These are phyloP conservation scores for Ginglymostoma cirratum DNA, from an alignment of 2,113 vertebrate genomes.

Conservation along the genomic window DNA sequence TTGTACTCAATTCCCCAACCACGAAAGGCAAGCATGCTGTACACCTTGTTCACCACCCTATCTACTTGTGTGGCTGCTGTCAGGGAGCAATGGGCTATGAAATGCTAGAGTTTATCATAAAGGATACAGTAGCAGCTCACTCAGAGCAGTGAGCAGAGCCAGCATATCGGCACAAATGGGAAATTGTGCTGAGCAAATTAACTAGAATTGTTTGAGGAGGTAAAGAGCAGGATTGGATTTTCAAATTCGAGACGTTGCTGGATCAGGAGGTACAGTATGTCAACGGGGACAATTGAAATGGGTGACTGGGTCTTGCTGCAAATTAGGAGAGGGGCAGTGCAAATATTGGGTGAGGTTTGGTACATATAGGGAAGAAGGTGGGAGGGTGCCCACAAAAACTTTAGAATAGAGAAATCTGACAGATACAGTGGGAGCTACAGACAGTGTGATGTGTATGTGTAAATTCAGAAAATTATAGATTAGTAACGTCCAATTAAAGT, in stretches of 20 bases:
- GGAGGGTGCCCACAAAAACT: background rate
- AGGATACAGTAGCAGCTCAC: too few relatives aligned
- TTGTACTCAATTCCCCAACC: too few relatives aligned
- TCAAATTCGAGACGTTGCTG: background rate
- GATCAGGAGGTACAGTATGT: background rate
- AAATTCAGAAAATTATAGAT: background rate
- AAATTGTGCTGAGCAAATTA: too few relatives aligned
- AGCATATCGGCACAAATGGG: too few relatives aligned
- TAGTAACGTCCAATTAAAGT: background rate
- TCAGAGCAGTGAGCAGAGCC: too few relatives aligned
- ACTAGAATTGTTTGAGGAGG: too few relatives aligned
- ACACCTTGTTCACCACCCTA: too few relatives aligned
- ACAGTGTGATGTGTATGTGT: too few relatives aligned
- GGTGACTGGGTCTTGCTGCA: background rate
- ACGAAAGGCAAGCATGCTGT: too few relatives aligned
- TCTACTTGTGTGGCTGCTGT: too few relatives aligned
- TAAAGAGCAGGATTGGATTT: background rate
- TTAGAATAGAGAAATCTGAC: background rate
- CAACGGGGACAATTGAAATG: background rate
- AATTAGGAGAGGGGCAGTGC: background rate
- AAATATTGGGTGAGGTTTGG: background rate
- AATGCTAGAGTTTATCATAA: too few relatives aligned
- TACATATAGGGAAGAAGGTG: background rate
- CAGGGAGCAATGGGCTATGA: too few relatives aligned
- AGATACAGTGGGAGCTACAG: background rate